These are phyloP conservation scores for Archips xylosteana DNA, from an alignment of 2,888 invertebrate genomes.

Conservation along the genomic window DNA sequence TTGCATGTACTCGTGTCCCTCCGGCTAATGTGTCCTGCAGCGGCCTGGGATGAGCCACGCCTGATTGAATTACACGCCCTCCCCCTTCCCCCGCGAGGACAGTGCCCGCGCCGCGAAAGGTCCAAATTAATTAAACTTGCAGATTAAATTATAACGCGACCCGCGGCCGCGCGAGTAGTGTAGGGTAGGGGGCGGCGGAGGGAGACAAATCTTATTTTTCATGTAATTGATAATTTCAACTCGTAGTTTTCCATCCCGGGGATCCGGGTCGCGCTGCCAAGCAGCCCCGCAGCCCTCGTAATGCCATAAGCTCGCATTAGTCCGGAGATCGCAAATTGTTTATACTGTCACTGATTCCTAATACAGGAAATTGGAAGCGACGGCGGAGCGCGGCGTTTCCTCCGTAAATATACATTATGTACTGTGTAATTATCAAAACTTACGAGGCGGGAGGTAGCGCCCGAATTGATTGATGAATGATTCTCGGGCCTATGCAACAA, in stretches of 20 bases:
- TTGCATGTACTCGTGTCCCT: not conserved
- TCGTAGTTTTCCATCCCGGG: slow-evolving; percentile 1
- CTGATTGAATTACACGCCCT: slow-evolving; percentile 18
- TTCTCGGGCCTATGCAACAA: not conserved
- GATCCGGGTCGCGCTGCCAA: not conserved
- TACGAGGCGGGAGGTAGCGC: not conserved
- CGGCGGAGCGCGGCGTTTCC: not conserved
- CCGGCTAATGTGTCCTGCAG: not conserved
- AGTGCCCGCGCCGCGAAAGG: slow-evolving; percentile 56
- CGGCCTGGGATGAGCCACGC: not conserved
- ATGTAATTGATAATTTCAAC: slow-evolving; percentile 8
- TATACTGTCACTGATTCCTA: slow-evolving; percentile 16
- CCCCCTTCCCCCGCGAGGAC: slow-evolving; percentile 34
- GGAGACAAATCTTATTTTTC: slow-evolving; percentile 15
- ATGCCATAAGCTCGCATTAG: slow-evolving; percentile 23
- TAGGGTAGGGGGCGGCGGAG: not conserved
- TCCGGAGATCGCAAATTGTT: slow-evolving; percentile 21
- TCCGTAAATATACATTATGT: not conserved
- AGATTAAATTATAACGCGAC: slow-evolving; percentile 65
- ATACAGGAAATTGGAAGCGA: slow-evolving; percentile 31
- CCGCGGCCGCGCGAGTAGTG: slow-evolving; percentile 39
- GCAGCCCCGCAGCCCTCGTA: not conserved
- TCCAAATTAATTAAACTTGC: slow-evolving; percentile 73
- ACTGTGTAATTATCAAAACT: not conserved
- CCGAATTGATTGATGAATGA: slow-evolving; percentile 5